Evolutionary conservation across 2,888 invertebrate species (phyloP), one percentile per base, ranked within the genome.

Genomic region (Philonicus albiceps): DNA sequence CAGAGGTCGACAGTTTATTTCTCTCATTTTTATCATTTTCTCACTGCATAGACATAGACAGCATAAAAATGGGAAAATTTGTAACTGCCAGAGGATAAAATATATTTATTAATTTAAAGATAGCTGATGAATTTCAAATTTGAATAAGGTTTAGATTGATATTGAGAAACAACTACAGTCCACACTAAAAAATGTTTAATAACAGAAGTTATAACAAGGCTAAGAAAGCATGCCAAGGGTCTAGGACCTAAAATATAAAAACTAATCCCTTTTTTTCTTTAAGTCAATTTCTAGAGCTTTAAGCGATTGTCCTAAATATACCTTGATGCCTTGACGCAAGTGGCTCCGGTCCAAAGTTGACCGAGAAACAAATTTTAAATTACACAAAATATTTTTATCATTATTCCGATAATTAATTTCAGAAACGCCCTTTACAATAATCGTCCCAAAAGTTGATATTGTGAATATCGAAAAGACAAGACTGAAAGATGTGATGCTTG

Each of bases 371-470:
- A 34, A 7, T 7, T 11, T 40, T 40, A 40, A n/a, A n/a, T n/a
- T n/a, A n/a, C n/a, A n/a, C n/a, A n/a, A n/a, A n/a, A n/a, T n/a
- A n/a, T n/a, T n/a, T 40, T 43, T 43, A 16, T 43, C 13, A 43
- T 16, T 16, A 3, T 43, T 16, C 2, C 8, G 16, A 16, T 11
- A 73, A 30, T 73, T 0, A 43, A 73, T 86, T 93, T 92, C 93
- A 94, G 94, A 94, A 90, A 93, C 93, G 88, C 94, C 94, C 13
- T 94, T 93, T 89, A 94, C 94, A 90, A 93, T 94, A 90, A 92
- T 94, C 90, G 93, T 94, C 85, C 94, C 94, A 16, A 92, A 92
- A 88, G 92, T 93, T 89, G 94, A 93, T 89, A 91, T 93, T 83
- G 91, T 93, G 87, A 92, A 92, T 87, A 92, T 93, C 89, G 93